Evolutionary conservation across 1,140 invertebrate species (phyloP).

Genomic region (Aporrectodea caliginosa): DNA sequence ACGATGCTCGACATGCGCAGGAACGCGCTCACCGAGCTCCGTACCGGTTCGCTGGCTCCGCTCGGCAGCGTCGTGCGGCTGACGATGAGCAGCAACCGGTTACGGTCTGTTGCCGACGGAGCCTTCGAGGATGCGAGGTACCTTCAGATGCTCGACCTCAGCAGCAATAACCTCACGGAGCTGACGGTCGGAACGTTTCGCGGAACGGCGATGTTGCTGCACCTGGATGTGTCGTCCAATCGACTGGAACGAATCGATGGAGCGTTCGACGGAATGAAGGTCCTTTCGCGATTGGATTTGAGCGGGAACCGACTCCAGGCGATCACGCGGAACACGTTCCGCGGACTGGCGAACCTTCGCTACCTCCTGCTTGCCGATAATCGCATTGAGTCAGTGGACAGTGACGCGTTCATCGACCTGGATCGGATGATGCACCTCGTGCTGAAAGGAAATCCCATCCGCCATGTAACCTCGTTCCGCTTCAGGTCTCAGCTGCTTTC

Average conservation of each 20-base stretch:
- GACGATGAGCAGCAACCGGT: conserved; percentile 36
- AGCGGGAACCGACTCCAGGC: conserved; percentile 65
- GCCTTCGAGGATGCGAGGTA: conserved; percentile 41
- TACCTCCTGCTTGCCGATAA: conserved; percentile 78
- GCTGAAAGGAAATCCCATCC: conserved; percentile 57
- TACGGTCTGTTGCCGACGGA: conserved; percentile 40
- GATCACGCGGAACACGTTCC: conserved; percentile 61
- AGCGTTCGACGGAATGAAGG: conserved; percentile 50
- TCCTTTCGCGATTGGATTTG: conserved; percentile 68
- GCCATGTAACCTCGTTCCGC: conserved; percentile 17
- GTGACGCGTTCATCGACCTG: conserved; percentile 69
- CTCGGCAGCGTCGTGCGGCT: conserved; percentile 29
- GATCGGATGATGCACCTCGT: conserved; percentile 71
- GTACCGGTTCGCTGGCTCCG: conserved; percentile 2
- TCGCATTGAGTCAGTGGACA: conserved; percentile 65
- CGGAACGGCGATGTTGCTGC: conserved; percentile 42
- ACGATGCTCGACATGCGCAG: conserved; percentile 24
- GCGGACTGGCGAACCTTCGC: conserved; percentile 64
- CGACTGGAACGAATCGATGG: conserved; percentile 48
- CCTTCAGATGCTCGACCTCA: conserved; percentile 59
- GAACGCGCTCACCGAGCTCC: conserved; percentile 14
- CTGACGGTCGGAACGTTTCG: conserved; percentile 57
- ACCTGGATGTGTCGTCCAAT: conserved; percentile 55
- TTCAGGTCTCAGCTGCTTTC: conserved; percentile 33
- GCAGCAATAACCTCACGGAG: conserved; percentile 61